phyloP scores from a whole-genome alignment of 2,113 vertebrate genomes.

The Phalacrocorax brasilianus region DNA sequence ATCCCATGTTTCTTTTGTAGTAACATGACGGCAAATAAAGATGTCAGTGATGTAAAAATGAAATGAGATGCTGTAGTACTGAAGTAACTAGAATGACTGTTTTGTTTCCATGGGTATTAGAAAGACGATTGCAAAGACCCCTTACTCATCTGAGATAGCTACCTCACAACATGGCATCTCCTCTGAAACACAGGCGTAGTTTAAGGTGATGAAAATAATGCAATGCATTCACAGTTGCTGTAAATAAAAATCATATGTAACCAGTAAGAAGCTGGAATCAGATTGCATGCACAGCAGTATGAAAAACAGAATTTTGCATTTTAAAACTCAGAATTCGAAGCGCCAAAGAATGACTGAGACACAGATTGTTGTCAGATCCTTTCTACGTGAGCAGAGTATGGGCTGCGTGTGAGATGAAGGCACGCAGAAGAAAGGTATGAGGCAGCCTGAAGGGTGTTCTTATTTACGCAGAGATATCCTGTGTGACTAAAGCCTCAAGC shows the following conservation, averaged over 20 bases:
- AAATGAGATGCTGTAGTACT: background rate
- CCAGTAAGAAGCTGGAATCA: background rate
- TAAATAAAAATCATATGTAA: background rate
- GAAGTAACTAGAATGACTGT: background rate
- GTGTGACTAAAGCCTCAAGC: background rate
- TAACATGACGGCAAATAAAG: background rate
- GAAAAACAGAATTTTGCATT: background rate
- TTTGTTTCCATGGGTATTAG: background rate
- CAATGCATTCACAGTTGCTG: background rate
- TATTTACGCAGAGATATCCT: background rate
- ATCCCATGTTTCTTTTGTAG: background rate
- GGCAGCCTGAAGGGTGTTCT: background rate
- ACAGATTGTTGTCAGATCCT: background rate
- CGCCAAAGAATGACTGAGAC: background rate
- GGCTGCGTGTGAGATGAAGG: background rate
- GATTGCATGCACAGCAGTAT: background rate
- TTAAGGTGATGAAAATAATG: background rate
- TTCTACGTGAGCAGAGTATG: background rate
- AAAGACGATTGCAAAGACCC: background rate
- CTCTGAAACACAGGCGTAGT: background rate
- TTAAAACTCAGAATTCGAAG: background rate
- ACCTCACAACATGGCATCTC: background rate
- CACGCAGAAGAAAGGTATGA: background rate
- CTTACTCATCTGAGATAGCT: background rate
- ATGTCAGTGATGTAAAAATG: background rate